Conservation (phyloP, 2,797 vertebrate species). For the Cheirogaleus major region DNA sequence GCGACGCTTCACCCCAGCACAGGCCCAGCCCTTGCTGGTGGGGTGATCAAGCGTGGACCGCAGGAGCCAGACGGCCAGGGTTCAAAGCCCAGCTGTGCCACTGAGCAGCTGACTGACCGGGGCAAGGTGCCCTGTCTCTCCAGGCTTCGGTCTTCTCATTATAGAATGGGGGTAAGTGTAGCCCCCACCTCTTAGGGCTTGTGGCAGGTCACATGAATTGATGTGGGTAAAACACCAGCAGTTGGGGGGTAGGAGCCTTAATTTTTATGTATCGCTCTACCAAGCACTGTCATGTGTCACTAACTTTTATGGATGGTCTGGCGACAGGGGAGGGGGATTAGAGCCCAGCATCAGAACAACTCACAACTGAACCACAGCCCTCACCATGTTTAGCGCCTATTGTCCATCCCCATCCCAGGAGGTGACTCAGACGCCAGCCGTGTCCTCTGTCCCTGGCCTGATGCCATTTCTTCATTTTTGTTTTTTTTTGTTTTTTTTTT, state of each 20-base stretch:
- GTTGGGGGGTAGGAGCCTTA: neutral
- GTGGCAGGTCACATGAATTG: neutral
- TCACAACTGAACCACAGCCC: neutral
- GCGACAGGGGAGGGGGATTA: neutral
- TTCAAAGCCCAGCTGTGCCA: neutral
- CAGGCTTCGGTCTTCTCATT: neutral
- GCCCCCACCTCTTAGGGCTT: neutral
- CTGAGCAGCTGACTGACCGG: neutral
- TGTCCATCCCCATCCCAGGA: neutral
- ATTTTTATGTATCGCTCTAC: neutral
- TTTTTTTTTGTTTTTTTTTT: neutral
- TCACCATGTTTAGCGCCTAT: neutral
- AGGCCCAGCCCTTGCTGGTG: neutral
- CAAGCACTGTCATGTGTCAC: no score
- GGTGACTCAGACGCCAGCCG: neutral
- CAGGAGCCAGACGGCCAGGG: neutral
- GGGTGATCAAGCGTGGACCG: neutral
- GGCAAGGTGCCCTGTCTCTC: neutral
- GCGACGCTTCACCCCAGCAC: accelerated
- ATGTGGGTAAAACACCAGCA: neutral
- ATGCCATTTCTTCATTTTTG: neutral
- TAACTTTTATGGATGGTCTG: neutral
- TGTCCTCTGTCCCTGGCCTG: neutral
- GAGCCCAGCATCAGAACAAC: neutral
- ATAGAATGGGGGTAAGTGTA: neutral